phyloP scores from a whole-genome alignment of 1,140 invertebrate species.

The Trypoxylus dichotomus region DNA sequence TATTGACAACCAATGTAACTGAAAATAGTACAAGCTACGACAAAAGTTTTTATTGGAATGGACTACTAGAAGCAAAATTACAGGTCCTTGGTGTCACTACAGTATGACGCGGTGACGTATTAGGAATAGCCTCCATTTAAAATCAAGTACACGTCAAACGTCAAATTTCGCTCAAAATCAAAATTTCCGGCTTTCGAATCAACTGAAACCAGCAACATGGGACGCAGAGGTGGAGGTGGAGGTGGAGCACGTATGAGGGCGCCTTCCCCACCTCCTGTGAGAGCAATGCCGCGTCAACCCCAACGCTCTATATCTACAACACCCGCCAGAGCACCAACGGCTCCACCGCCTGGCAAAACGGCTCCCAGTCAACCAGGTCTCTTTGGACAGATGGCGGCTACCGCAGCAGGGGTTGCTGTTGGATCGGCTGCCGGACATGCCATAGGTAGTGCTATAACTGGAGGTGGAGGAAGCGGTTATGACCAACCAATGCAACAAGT shows the following conservation, averaged over 20 bases:
- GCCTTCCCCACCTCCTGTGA: background rate
- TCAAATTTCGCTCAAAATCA: background rate
- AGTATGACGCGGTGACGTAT: no score
- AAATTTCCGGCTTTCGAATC: background rate
- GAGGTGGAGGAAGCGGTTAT: slow-evolving; percentile 63
- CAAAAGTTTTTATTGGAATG: no score
- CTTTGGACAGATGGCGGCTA: slow-evolving; percentile 83
- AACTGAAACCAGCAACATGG: background rate
- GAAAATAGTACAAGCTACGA: no score
- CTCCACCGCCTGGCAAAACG: background rate
- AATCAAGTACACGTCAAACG: background rate
- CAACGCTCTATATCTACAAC: background rate
- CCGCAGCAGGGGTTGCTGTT: slow-evolving; percentile 82
- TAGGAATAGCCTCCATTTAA: no score
- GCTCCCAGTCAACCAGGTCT: slow-evolving; percentile 61
- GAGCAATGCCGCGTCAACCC: background rate
- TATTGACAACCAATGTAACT: no score
- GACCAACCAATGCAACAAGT: slow-evolving; percentile 38
- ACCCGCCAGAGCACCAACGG: background rate
- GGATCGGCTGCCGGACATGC: slow-evolving; percentile 83
- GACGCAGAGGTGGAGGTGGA: background rate
- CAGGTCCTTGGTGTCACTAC: no score
- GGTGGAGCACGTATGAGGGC: background rate
- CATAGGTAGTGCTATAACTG: slow-evolving; percentile 77
- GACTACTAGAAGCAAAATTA: no score